Evolutionary conservation across 1,140 invertebrate genomes (phyloP).

Genomic region (Venturia canescens): DNA sequence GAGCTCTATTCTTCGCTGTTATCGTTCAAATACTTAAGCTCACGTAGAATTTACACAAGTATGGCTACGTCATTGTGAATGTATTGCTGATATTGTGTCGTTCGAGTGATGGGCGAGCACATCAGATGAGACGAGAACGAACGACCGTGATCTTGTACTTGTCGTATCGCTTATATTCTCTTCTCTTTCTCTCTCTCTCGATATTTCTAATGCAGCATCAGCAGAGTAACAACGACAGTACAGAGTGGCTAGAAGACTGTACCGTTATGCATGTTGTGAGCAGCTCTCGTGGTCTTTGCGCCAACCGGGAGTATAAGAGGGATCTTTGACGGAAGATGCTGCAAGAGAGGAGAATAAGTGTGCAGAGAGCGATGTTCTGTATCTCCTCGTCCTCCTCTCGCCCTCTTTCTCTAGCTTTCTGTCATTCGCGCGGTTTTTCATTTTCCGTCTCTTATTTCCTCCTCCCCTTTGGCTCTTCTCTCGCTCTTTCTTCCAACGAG

Average conservation of each 20-base stretch:
- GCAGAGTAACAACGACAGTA: conserved; percentile 4
- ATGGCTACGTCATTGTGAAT: background rate
- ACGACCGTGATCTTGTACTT: conserved; percentile 41
- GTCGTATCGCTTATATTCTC: conserved; percentile 23
- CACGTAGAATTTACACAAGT: background rate
- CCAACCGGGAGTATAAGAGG: conserved; percentile 6
- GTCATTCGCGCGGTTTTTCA: background rate
- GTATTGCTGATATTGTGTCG: conserved; percentile 9
- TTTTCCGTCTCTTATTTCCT: background rate
- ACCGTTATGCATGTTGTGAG: conserved; percentile 32
- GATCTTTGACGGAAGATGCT: conserved; percentile 38
- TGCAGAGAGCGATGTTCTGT: background rate
- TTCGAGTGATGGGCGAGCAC: background rate
- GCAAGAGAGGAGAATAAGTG: background rate
- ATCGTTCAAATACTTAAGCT: background rate
- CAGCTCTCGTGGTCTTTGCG: conserved; percentile 28
- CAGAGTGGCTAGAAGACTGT: conserved; percentile 22
- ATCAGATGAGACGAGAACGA: background rate
- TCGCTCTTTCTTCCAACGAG: background rate
- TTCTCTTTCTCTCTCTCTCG: conserved; percentile 23
- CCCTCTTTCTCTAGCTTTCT: background rate
- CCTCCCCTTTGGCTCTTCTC: background rate
- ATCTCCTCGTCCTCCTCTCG: background rate
- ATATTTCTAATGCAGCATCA: conserved; percentile 8
- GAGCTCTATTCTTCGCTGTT: conserved; percentile 1